phyloP scores from a whole-genome alignment of 2,797 vertebrate genomes.

The Monodelphis domestica region DNA sequence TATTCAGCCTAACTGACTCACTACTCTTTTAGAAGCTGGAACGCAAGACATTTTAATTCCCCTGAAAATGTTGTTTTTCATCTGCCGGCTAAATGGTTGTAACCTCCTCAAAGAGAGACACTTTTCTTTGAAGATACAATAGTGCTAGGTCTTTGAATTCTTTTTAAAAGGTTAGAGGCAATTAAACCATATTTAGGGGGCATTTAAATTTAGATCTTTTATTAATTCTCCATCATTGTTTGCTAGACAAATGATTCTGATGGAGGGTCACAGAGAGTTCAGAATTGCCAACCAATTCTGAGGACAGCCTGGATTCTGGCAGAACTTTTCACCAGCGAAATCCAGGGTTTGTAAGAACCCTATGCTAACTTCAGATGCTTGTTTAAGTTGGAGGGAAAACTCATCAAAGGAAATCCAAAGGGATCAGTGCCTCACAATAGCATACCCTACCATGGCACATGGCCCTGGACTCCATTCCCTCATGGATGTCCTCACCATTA shows the following conservation, averaged over 20 bases:
- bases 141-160: background rate
- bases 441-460: background rate
- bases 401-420: background rate
- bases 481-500: background rate
- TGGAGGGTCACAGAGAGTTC: background rate
- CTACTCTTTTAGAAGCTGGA: rapidly evolving
- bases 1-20: rapidly evolving
- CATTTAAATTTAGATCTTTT: background rate
- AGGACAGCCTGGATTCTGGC: background rate
- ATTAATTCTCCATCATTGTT: background rate
- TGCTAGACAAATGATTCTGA: background rate
- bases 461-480: background rate
- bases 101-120: background rate
- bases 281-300: background rate
- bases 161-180: background rate
- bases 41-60: background rate
- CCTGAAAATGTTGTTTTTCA: background rate
- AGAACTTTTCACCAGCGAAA: background rate
- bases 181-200: rapidly evolving
- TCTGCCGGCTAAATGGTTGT: background rate
- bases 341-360: background rate
- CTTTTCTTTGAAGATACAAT: rapidly evolving
- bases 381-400: background rate
- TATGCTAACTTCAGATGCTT: rapidly evolving
- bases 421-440: background rate